Conservation (phyloP, 2,797 vertebrate genomes). For the Anguilla marmorata region DNA sequence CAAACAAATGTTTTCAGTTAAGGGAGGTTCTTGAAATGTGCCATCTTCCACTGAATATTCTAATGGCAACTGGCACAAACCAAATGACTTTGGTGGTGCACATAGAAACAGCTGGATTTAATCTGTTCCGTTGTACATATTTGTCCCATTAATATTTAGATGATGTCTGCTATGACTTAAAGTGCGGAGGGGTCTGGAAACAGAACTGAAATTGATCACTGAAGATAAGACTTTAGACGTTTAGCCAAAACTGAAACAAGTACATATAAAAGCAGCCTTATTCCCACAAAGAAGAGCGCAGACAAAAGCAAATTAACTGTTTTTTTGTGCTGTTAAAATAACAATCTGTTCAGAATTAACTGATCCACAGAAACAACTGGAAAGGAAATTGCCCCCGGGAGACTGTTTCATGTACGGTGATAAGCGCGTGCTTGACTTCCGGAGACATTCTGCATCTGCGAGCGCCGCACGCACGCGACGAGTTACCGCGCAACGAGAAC, state of each 20-base stretch:
- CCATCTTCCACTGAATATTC: background rate
- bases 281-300: background rate
- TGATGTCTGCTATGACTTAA: background rate
- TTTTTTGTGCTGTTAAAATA: background rate
- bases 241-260: background rate
- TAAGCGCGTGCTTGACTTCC: background rate
- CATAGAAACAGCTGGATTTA: background rate
- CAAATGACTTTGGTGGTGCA: background rate
- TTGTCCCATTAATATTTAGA: background rate
- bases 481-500: background rate
- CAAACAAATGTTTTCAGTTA: background rate
- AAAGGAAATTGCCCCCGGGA: background rate
- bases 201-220: background rate
- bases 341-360: background rate
- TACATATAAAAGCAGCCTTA: background rate
- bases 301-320: background rate
- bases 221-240: background rate
- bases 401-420: background rate
- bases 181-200: background rate
- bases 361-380: background rate
- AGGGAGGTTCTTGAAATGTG: background rate
- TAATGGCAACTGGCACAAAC: background rate
- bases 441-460: background rate
- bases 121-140: background rate
- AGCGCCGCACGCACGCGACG: background rate